These are phyloP conservation scores for Drosophila simulans DNA, from an alignment of 1,140 invertebrate genomes.

Conservation along the genomic window DNA sequence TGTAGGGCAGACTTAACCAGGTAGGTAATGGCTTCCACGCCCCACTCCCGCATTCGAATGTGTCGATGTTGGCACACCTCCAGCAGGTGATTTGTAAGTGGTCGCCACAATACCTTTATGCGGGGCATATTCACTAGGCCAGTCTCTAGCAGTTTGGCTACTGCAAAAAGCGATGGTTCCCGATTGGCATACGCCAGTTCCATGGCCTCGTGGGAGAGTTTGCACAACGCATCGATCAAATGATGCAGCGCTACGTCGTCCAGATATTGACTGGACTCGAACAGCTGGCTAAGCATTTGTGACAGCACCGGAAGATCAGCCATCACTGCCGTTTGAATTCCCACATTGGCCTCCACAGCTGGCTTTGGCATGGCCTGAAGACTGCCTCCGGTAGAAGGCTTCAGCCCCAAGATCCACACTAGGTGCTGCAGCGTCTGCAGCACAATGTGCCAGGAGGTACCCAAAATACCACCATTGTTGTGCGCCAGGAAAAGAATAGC, in stretches of 20 bases:
- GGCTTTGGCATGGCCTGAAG: conserved; percentile 88
- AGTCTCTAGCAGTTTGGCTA: conserved; percentile 98
- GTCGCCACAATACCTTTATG: conserved; percentile 97
- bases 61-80: conserved; percentile 99
- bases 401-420: conserved; percentile 98
- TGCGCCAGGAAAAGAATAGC: conserved; percentile 95
- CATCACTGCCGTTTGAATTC: conserved; percentile 98
- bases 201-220: conserved; percentile 98
- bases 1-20: conserved; percentile 96
- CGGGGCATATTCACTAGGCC: conserved; percentile 96
- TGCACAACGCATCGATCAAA: conserved; percentile 98
- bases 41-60: conserved; percentile 98
- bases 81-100: conserved; percentile 97
- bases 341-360: conserved; percentile 93
- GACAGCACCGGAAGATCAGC: conserved; percentile 97
- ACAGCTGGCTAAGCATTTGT: conserved; percentile 95
- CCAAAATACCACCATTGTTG: conserved; percentile 95
- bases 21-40: conserved; percentile 97
- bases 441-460: conserved; percentile 97
- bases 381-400: conserved; percentile 96
- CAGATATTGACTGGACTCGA: conserved; percentile 97
- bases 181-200: conserved; percentile 97
- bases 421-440: conserved; percentile 98
- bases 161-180: conserved; percentile 98
- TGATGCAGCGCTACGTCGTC: conserved; percentile 98